A percentile compares a stretch with the other conserved stretches of the same genome.
Evolutionary conservation across 2,888 invertebrate species (phyloP).

Genomic region (Scaptomyza caliginosa): DNA sequence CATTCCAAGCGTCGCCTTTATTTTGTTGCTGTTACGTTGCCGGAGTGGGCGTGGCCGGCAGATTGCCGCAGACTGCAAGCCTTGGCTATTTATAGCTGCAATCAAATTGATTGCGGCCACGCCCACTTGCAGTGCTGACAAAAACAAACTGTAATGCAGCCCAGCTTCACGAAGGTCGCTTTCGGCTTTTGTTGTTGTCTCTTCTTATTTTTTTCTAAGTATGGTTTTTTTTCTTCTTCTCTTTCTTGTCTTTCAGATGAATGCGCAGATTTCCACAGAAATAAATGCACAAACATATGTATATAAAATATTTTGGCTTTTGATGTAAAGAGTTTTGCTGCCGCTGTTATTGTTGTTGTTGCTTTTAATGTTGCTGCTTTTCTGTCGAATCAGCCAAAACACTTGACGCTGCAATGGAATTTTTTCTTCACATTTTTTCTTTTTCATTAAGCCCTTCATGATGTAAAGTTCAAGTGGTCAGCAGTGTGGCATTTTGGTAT

Average conservation of each 20-base stretch:
- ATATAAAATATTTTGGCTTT: conserved; percentile 47
- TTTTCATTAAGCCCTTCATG: conserved; percentile 34
- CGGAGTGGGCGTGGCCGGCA: conserved; percentile 62
- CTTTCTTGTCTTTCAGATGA: conserved; percentile 63
- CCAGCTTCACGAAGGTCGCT: conserved; percentile 71
- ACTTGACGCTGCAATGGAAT: conserved; percentile 68
- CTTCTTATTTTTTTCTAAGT: conserved; percentile 17
- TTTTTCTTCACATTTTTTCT: background rate
- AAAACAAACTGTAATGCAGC: conserved; percentile 65
- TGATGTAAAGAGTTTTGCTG: conserved; percentile 38
- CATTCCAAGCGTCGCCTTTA: conserved; percentile 72
- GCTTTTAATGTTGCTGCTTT: conserved; percentile 30
- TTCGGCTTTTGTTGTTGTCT: conserved; percentile 19
- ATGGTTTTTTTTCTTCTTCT: conserved; percentile 6
- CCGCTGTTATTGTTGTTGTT: conserved; percentile 15
- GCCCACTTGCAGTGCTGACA: conserved; percentile 70
- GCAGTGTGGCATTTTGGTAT: conserved; percentile 24
- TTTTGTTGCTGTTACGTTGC: background rate
- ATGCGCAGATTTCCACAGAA: conserved; percentile 76
- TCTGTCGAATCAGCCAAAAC: conserved; percentile 69
- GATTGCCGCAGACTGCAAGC: conserved; percentile 44
- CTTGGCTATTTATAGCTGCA: conserved; percentile 73
- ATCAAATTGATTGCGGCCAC: conserved; percentile 75
- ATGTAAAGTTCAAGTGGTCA: conserved; percentile 53
- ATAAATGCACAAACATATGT: conserved; percentile 35